Evolutionary conservation across 2,797 vertebrate genomes (phyloP).

Genomic region (Microctenopoma lineatum): DNA sequence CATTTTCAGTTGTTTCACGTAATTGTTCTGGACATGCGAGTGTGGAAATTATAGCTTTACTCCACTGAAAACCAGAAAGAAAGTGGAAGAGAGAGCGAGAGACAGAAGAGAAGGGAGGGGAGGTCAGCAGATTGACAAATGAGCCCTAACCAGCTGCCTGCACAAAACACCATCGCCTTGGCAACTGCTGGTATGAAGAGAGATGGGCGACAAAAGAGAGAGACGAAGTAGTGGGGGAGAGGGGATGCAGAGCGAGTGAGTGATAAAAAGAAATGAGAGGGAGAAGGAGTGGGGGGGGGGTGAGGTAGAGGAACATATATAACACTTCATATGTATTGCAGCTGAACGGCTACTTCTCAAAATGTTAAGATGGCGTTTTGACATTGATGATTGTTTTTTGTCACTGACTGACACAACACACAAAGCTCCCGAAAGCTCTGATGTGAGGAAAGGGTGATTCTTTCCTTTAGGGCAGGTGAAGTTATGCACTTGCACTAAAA

Average conservation of each 20-base stretch:
- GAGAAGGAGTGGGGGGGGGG: constrained; percentile 13
- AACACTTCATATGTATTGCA: background rate
- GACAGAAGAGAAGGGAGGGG: constrained; percentile 28
- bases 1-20: background rate
- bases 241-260: constrained; percentile 13
- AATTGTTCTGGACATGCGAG: background rate
- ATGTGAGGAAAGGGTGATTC: background rate
- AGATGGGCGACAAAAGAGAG: constrained; percentile 11
- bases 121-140: constrained; percentile 71
- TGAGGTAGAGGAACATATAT: constrained; percentile 25
- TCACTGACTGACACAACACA: background rate
- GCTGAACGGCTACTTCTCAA: constrained; percentile 7
- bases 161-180: constrained; percentile 73
- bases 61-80: constrained; percentile 1
- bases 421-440: background rate
- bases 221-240: background rate
- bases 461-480: background rate
- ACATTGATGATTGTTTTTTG: background rate
- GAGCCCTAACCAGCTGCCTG: constrained; percentile 70
- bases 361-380: background rate
- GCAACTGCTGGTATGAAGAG: constrained; percentile 72
- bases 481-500: background rate
- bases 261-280: constrained; percentile 29
- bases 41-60: constrained; percentile 16
- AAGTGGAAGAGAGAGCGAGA: background rate